Conservation (phyloP, 2,888 invertebrate genomes). For the Cheilosia vulpina region DNA sequence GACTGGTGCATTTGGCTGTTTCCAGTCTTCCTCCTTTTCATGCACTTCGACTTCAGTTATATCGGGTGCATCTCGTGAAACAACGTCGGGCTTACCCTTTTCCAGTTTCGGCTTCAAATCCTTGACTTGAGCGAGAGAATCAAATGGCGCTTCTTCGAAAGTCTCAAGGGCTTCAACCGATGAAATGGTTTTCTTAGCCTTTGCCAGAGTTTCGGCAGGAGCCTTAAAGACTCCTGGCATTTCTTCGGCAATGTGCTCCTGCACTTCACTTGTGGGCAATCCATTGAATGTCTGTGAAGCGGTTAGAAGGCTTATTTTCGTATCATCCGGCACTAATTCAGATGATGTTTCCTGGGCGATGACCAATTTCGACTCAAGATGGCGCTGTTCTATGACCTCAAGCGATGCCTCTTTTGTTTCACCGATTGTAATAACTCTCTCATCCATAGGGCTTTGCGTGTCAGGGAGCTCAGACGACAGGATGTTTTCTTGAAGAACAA, state of each 20-base stretch:
- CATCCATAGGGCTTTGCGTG: slow-evolving; percentile 87
- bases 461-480: slow-evolving; percentile 86
- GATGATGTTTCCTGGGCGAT: slow-evolving; percentile 48
- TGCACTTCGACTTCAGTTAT: slow-evolving; percentile 86
- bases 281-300: slow-evolving; percentile 84
- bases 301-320: slow-evolving; percentile 76
- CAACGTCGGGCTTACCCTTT: slow-evolving; percentile 85
- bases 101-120: slow-evolving; percentile 78
- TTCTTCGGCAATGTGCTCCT: slow-evolving; percentile 85
- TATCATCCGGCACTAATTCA: slow-evolving; percentile 19
- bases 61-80: slow-evolving; percentile 86
- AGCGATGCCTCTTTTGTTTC: slow-evolving; percentile 86
- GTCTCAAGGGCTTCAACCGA: slow-evolving; percentile 86
- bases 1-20: slow-evolving; percentile 50
- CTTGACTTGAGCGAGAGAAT: slow-evolving; percentile 82
- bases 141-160: slow-evolving; percentile 86
- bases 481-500: slow-evolving; percentile 85
- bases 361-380: slow-evolving; percentile 82
- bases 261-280: slow-evolving; percentile 78
- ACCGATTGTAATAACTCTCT: slow-evolving; percentile 84
- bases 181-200: slow-evolving; percentile 86
- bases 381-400: slow-evolving; percentile 86
- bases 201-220: slow-evolving; percentile 84
- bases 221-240: slow-evolving; percentile 86
- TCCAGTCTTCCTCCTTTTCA: slow-evolving; percentile 86